These are phyloP conservation scores for Ianthella basta DNA, from an alignment of 37 sponge, comb jelly and placozoan genomes.

Conservation along the genomic window DNA sequence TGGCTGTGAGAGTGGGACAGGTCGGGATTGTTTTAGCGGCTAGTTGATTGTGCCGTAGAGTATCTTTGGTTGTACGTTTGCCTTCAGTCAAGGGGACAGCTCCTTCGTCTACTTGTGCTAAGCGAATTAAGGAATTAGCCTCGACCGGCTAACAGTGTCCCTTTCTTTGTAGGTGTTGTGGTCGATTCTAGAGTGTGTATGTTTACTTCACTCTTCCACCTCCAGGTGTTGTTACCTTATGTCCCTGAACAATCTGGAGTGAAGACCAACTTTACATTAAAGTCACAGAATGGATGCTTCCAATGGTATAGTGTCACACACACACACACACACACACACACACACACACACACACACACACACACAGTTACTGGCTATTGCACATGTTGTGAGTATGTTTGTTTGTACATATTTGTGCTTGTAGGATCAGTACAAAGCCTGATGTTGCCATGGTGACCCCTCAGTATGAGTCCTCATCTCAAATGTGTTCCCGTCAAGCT, in stretches of 20 bases:
- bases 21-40: no score
- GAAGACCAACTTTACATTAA: constrained; percentile 12
- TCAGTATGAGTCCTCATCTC: constrained; percentile 31
- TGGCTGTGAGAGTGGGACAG: no score
- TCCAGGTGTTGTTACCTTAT: constrained; percentile 23
- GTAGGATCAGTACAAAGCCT: constrained; percentile 79
- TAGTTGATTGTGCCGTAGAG: no score
- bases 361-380: not conserved
- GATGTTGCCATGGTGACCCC: constrained; percentile 81
- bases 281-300: constrained; percentile 9
- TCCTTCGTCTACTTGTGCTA: no score
- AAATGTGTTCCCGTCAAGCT: constrained; percentile 67
- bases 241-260: constrained; percentile 9
- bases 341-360: not conserved
- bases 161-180: no score
- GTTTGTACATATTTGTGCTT: no score
- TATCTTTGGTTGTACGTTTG: no score
- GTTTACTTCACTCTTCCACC: no score
- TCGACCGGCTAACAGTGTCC: no score
- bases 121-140: no score
- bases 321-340: not conserved
- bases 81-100: no score
- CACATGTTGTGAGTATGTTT: not conserved
- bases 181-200: no score
- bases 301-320: not conserved